These are phyloP conservation scores for Heliangelus exortis DNA, from an alignment of 2,797 vertebrate genomes.

Conservation along the genomic window DNA sequence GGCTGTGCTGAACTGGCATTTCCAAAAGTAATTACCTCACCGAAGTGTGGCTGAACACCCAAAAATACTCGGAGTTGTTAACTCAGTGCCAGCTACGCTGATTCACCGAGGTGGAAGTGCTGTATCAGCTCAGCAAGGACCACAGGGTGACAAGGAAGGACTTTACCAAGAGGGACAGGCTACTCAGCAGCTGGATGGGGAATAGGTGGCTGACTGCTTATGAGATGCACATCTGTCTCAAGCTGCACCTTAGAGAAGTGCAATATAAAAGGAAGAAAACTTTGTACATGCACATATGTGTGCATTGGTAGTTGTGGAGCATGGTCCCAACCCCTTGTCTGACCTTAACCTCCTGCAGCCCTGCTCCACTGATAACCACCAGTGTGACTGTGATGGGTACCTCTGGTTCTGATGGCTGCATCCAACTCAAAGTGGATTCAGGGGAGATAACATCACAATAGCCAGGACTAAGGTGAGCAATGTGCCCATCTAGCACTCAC, in stretches of 20 bases:
- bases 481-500: no score
- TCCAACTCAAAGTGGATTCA: no score
- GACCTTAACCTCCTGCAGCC: no score
- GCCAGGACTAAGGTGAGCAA: no score
- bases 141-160: rapidly evolving
- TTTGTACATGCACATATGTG: rapidly evolving
- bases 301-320: no score
- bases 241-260: neutral
- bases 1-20: slow-evolving; percentile 32
- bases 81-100: neutral
- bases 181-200: neutral
- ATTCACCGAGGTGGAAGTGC: neutral
- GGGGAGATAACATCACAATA: no score
- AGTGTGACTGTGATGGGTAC: no score
- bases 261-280: neutral
- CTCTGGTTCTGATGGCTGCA: no score
- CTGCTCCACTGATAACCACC: no score
- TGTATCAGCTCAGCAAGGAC: neutral
- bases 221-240: neutral
- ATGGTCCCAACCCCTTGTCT: no score
- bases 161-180: neutral
- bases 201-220: neutral
- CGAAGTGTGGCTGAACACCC: neutral
- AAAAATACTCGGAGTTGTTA: slow-evolving; percentile 17
- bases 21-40: slow-evolving; percentile 41